Base-by-base conservation (phyloP, 2,113 vertebrate genomes). In the Rhinoderma darwinii region DNA sequence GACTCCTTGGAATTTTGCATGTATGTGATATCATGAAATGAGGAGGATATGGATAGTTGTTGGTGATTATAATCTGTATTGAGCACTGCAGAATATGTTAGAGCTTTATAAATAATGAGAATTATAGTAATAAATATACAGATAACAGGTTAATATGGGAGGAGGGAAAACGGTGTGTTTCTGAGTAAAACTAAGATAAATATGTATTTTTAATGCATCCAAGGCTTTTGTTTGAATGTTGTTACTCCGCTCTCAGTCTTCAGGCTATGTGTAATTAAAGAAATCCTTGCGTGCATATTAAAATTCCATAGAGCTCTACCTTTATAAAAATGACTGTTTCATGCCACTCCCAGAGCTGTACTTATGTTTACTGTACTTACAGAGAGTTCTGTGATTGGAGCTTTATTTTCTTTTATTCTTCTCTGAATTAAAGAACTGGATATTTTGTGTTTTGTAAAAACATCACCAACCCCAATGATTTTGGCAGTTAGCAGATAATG, bases 181-280 rank as follows among this genome's bases (percentile, higher is more conserved):
- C 59, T 78, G 82, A 61, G 25, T 56, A 63, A 77, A 72, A 30
- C 50, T 39, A 80, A 86, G 63, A 47, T 86, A 81, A 81, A 81
- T 82, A 59, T 74, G 50, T 43, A 59, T 86, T 86, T 81, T 78
- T 39, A 51, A 12, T 41, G 51, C 15, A 63, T 73, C 86, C 50
- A 47, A 27, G 9, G 43, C 79, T 82, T 86, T 82, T 87, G 78
- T 87, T 17, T 66, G 68, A 59, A 50, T 82, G 78, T 87, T 82
- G 82, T 82, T 20, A 47, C 25, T 87, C 50, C n/a, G 30, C 32
- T 61, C 51, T 74, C 51, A 75, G 79, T 87, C 86, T 87, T 59
- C 76, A 50, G 86, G 86, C 70, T 87, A 87, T 87, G 79, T 87
- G 86, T 87, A 87, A 87, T 87, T 87, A 87, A 87, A 87, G 86